Conservation (phyloP, 2,797 vertebrate species). For the Syngnathus rostellatus region DNA sequence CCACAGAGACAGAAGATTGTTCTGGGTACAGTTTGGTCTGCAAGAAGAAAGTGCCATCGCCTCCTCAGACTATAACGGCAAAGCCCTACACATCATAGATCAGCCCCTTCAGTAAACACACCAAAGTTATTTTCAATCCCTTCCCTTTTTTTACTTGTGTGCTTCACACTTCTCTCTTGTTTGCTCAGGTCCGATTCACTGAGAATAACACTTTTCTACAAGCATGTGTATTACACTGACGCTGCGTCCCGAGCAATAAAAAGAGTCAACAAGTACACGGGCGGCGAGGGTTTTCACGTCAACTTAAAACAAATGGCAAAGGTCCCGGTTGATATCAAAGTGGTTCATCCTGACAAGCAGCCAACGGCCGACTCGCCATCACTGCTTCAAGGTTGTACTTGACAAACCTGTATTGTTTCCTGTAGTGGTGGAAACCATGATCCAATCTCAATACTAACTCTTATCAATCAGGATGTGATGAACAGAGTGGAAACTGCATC, state of each 20-base stretch:
- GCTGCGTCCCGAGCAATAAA: constrained; percentile 66
- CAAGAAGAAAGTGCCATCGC: constrained; percentile 62
- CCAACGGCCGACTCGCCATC: constrained; percentile 44
- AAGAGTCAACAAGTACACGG: constrained; percentile 75
- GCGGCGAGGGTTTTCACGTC: constrained; percentile 65
- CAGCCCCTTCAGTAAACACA: constrained; percentile 62
- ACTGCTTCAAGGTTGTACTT: constrained; percentile 46
- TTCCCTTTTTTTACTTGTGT: not conserved
- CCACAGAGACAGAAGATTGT: constrained; percentile 68
- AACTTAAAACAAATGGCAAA: constrained; percentile 58
- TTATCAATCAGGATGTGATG: constrained; percentile 65
- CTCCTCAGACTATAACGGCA: constrained; percentile 80
- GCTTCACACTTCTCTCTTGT: constrained; percentile 7
- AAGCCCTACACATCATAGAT: constrained; percentile 61
- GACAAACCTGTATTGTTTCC: not conserved
- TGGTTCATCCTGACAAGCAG: constrained; percentile 76
- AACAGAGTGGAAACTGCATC: constrained; percentile 61
- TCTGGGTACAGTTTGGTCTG: constrained; percentile 75
- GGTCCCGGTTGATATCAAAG: constrained; percentile 67
- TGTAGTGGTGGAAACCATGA: not conserved
- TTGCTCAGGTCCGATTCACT: constrained; percentile 62
- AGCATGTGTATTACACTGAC: constrained; percentile 77
- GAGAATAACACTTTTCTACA: constrained; percentile 75
- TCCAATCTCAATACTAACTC: not conserved
- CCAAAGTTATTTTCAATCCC: not conserved